phyloP scores from a whole-genome alignment of 2,113 vertebrate genomes.

The Spea multiplicata region DNA sequence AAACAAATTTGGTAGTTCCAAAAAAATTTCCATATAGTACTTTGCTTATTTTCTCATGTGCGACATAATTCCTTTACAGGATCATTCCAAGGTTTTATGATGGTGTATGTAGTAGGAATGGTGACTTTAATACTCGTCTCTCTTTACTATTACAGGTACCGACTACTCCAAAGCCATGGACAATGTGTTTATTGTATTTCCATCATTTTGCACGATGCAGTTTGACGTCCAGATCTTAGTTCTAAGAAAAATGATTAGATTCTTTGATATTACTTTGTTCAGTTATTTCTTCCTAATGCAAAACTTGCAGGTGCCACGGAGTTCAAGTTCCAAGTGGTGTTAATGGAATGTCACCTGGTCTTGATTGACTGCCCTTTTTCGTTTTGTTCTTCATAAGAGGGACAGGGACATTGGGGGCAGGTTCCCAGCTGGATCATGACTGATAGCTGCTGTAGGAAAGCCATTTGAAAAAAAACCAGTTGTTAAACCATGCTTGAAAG shows the following conservation, averaged over 20 bases:
- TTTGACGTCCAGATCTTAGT: neutral
- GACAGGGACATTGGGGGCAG: neutral
- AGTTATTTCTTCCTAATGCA: neutral
- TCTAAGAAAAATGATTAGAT: neutral
- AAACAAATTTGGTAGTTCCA: too few species aligned
- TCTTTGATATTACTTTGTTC: neutral
- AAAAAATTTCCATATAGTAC: too few species aligned
- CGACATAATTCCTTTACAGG: too few species aligned
- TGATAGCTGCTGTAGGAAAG: conserved; percentile 26
- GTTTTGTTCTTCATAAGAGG: neutral
- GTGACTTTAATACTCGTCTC: too few species aligned
- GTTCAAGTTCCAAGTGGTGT: conserved; percentile 2
- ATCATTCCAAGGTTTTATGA: too few species aligned
- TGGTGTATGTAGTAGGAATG: too few species aligned
- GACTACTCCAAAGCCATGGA: too few species aligned
- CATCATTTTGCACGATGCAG: neutral
- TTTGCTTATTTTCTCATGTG: too few species aligned
- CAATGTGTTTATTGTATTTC: too few species aligned
- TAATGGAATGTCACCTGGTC: conserved; percentile 5
- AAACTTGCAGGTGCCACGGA: neutral
- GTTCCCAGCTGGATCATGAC: conserved; percentile 23
- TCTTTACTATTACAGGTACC: too few species aligned
- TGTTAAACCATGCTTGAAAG: conserved; percentile 24
- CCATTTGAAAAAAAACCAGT: conserved; percentile 1
- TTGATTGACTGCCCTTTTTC: conserved; percentile 15